Evolutionary conservation across 2,113 vertebrate species (phyloP), one percentile per base, ranked within the genome.

Genomic region (Xerus inauris): DNA sequence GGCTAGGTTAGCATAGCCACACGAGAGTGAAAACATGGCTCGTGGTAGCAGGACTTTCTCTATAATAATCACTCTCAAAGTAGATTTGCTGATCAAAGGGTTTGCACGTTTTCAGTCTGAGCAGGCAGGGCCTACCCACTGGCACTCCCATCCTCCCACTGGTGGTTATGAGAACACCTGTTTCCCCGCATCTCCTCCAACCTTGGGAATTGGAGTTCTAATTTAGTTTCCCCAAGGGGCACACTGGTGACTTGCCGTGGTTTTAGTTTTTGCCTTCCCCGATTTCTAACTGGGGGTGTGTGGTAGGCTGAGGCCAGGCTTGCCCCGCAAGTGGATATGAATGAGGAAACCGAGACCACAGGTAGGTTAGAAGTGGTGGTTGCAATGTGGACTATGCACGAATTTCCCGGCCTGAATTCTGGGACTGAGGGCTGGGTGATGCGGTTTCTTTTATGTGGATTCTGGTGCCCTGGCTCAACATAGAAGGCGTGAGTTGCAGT

Each of bases 141-240:
- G 10, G 19, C 8, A 10, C 1, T 62, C 40, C 49, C 6, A 0
- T 35, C 69, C 54, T 22, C 54, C 14, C 13, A 16, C 49, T 51
- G 12, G 24, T 62, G 76, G 86, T 62, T 73, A 3, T 69, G 42
- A 64, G 35, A 45, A 72, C 12, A 3, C 42, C 45, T 30, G 6
- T 73, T 77, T 84, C 19, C 16, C 64, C 19, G 3, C 64, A 7
- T 79, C 30, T 89, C 88, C 86, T 77, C 71, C 32, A 77, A 0
- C 42, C 1, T 73, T 79, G 73, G 72, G 85, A 75, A 73, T 87
- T 38, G 38, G 73, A 51, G 42, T 62, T 80, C 49, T 92, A 87
- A 57, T 32, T 95, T 72, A 49, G 49, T 20, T 87, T 92, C 65
- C 16, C 47, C 77, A 28, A 26, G 24, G 69, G 51, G 54, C 45